A percentile compares a stretch with the other conserved stretches of the same genome.
Conservation (phyloP, 2,113 vertebrate genomes). For the Phasianus colchicus region DNA sequence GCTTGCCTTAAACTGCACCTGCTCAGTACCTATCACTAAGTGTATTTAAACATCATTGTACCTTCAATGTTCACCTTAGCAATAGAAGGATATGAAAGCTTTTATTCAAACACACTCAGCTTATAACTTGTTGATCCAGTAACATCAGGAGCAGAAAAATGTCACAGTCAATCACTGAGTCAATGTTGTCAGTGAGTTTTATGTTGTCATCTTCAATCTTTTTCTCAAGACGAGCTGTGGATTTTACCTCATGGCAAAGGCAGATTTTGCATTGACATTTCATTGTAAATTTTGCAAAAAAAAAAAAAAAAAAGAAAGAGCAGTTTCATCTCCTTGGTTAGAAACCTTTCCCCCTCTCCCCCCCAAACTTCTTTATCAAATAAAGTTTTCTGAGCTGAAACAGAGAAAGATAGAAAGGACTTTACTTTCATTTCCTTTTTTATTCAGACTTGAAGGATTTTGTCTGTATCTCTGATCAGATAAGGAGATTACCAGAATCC, state of each 20-base stretch:
- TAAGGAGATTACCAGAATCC: slow-evolving; percentile 39
- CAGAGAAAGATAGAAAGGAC: neutral
- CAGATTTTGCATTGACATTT: slow-evolving; percentile 27
- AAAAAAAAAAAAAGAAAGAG: neutral
- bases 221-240: neutral
- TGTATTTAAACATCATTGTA: neutral
- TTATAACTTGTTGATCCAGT: neutral
- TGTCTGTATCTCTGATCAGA: neutral
- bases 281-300: neutral
- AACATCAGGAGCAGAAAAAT: slow-evolving; percentile 5
- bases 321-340: neutral
- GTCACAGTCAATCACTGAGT: neutral
- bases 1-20: neutral
- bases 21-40: neutral
- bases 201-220: neutral
- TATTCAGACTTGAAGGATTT: slow-evolving; percentile 10
- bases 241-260: neutral
- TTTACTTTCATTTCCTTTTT: slow-evolving; percentile 26
- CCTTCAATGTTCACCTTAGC: neutral
- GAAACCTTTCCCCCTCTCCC: too few species aligned
- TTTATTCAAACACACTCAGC: neutral
- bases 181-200: slow-evolving; percentile 12
- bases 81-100: neutral
- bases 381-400: neutral
- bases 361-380: neutral